These are phyloP conservation scores for Dicerorhinus sumatrensis DNA, from an alignment of 2,113 vertebrate genomes.

Conservation along the genomic window DNA sequence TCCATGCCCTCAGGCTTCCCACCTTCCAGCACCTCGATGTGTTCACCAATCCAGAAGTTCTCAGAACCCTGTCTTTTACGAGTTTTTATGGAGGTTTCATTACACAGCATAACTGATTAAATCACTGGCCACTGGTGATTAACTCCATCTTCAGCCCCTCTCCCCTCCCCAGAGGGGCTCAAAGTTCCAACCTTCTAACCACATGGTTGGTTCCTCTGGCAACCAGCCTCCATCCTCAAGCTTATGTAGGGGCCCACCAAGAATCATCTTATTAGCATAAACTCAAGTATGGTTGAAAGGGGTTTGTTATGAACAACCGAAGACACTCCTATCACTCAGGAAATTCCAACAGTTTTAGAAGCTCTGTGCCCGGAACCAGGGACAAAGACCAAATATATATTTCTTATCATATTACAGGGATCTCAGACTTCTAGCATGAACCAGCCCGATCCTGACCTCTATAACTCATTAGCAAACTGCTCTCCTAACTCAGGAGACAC, in stretches of 20 bases:
- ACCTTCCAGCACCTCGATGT: not conserved
- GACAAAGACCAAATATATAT: not conserved
- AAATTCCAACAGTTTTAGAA: conserved; percentile 12
- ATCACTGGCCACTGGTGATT: not conserved
- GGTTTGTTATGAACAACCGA: not conserved
- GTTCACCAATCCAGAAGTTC: not conserved
- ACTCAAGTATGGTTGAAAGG: not conserved
- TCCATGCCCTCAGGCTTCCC: not conserved
- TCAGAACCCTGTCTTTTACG: not conserved
- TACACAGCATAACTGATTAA: not conserved
- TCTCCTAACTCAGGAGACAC: not conserved
- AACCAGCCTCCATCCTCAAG: not conserved
- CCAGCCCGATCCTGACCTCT: not conserved
- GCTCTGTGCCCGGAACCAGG: not conserved
- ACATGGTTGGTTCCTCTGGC: not conserved
- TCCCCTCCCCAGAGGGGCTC: not conserved
- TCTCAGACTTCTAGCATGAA: not conserved
- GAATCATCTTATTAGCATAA: not conserved
- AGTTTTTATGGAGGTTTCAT: not conserved
- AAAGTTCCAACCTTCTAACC: not conserved
- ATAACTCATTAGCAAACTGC: not conserved
- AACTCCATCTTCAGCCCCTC: not conserved
- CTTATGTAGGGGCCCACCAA: not conserved
- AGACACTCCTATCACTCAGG: not conserved
- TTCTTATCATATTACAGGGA: not conserved